Base-by-base conservation (phyloP, 2,113 vertebrate genomes). In the Halichoeres trimaculatus region DNA sequence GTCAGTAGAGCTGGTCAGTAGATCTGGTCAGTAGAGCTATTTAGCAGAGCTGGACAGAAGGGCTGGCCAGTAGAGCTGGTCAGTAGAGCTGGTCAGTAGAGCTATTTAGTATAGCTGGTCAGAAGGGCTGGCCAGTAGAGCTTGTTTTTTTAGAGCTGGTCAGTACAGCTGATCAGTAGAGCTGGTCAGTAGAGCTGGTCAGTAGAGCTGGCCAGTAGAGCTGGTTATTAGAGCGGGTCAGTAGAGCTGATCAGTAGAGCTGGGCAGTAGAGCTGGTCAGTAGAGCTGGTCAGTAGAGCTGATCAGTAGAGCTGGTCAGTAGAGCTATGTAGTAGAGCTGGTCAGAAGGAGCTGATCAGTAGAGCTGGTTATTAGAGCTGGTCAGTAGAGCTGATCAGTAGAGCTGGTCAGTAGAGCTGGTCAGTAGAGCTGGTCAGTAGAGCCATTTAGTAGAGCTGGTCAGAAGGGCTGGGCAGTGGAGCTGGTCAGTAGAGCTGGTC, bases 21-120 rank as follows among this genome's bases (percentile, higher is more conserved):
- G 83, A 84, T 70, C 62, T 84, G 90, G 88, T 87, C 80, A 82
- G 81, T 69, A 69, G 52, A 65, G 76, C 73, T 66, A 61, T 45
- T n/a, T n/a, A n/a, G n/a, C n/a, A n/a, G n/a, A n/a, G n/a, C n/a
- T n/a, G n/a, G n/a, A n/a, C n/a, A n/a, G n/a, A n/a, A n/a, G n/a
- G n/a, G n/a, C n/a, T n/a, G n/a, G n/a, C n/a, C n/a, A 30, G 45
- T n/a, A 61, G 83, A 84, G 72, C 62, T 84, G 90, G 88, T 87
- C 80, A 82, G 81, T 69, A 69, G 52, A 65, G 76, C 73, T 66
- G n/a, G n/a, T n/a, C n/a, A n/a, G n/a, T n/a, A n/a, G n/a, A n/a
- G n/a, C n/a, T n/a, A n/a, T n/a, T n/a, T n/a, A 30, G 45, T n/a
- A 61, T 81, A 84, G 72, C 62, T 84, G 90, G 88, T 87, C 80